Evolutionary conservation across 2,113 vertebrate genomes (phyloP).

Genomic region (Tetrax tetrax): DNA sequence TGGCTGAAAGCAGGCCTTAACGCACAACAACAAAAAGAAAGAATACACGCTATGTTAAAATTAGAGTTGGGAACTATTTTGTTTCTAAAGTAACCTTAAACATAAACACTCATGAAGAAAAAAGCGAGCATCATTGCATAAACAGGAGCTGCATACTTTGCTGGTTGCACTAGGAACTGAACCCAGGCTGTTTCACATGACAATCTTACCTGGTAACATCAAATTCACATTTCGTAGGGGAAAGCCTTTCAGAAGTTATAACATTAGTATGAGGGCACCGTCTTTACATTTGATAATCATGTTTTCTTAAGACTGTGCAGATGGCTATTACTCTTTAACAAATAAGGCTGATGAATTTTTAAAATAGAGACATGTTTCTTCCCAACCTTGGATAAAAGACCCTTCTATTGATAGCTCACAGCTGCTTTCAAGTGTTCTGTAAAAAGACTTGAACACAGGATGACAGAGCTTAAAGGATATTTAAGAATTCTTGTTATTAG

Average conservation of each 20-base stretch:
- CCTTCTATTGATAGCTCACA: not conserved
- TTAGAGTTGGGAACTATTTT: rapidly evolving
- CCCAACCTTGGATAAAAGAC: not conserved
- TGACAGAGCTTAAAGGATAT: not conserved
- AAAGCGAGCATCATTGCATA: not conserved
- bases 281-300: not conserved
- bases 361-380: not conserved
- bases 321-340: not conserved
- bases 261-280: not conserved
- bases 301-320: not conserved
- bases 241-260: not conserved
- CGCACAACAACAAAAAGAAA: rapidly evolving
- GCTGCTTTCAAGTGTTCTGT: not conserved
- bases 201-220: not conserved
- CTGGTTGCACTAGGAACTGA: not conserved
- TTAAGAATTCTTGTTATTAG: not conserved
- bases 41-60: not conserved
- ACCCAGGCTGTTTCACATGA: not conserved
- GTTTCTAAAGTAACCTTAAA: not conserved
- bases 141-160: not conserved
- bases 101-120: not conserved
- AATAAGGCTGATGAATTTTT: not conserved
- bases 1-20: not conserved
- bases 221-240: not conserved
- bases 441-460: not conserved